Evolutionary conservation across 2,113 vertebrate species (phyloP).

Genomic region (Sciurus niger): DNA sequence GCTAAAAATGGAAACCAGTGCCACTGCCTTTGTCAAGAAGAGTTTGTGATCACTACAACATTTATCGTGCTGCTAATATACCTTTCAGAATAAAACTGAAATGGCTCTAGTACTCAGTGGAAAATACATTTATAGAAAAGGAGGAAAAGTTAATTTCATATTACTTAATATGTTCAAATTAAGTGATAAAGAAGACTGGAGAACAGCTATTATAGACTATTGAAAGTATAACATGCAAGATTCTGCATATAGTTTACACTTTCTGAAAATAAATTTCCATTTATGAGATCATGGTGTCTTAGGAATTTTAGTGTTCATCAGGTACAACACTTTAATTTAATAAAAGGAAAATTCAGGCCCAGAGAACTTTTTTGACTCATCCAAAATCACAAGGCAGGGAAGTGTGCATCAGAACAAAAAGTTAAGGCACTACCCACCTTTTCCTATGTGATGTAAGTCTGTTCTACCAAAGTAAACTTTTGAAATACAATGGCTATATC

Average conservation of each 20-base stretch:
- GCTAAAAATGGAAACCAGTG: not conserved
- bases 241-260: not conserved
- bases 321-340: not conserved
- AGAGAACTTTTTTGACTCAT: not conserved
- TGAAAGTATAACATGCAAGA: not conserved
- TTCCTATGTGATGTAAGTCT: not conserved
- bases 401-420: not conserved
- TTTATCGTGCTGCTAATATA: not conserved
- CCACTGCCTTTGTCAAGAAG: not conserved
- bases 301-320: conserved; percentile 40
- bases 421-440: not conserved
- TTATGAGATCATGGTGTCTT: not conserved
- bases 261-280: not conserved
- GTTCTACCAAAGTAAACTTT: conserved; percentile 45
- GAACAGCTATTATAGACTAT: not conserved
- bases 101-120: not conserved
- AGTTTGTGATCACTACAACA: not conserved
- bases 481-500: not conserved
- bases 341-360: not conserved
- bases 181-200: not conserved
- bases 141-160: not conserved
- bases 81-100: conserved; percentile 45
- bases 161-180: not conserved
- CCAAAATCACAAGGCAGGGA: not conserved
- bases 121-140: conserved; percentile 29